Evolutionary conservation across 2,888 invertebrate species (phyloP).

Genomic region (Eilema griseolum): DNA sequence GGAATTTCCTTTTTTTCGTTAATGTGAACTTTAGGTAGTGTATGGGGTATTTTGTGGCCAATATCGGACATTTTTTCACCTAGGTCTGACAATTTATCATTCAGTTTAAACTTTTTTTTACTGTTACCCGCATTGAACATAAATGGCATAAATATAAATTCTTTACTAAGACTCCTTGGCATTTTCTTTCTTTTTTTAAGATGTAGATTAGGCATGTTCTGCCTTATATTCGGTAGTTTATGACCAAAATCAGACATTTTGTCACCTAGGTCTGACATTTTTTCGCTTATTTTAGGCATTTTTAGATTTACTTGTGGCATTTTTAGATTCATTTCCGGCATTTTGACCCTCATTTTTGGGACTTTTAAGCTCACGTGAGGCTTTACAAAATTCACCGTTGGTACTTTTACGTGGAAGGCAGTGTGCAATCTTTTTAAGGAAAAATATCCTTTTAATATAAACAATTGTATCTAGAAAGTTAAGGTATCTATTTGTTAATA

Average conservation of each 20-base stretch:
- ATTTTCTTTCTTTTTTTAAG: conserved; percentile 2
- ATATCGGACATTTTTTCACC: conserved; percentile 2
- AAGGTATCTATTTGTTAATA: background rate
- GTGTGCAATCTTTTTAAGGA: conserved; percentile 22
- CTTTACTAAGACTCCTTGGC: conserved; percentile 8
- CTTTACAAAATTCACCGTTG: conserved; percentile 10
- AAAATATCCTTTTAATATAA: conserved; percentile 25
- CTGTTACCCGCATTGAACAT: conserved; percentile 7
- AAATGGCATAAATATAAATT: background rate
- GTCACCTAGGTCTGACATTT: conserved; percentile 9
- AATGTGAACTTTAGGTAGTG: background rate
- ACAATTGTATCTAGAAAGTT: background rate
- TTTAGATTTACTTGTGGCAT: conserved; percentile 9
- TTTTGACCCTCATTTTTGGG: background rate
- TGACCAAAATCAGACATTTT: conserved; percentile 7
- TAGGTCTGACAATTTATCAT: conserved; percentile 11
- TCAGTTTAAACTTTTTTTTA: background rate
- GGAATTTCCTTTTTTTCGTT: conserved; percentile 5
- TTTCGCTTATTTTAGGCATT: background rate
- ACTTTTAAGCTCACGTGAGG: conserved; percentile 15
- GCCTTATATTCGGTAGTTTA: background rate
- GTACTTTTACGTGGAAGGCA: conserved; percentile 8
- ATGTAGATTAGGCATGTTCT: conserved; percentile 1
- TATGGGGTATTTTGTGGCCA: background rate
- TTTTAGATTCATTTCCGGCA: conserved; percentile 11